These are phyloP conservation scores for Anseranas semipalmata DNA, from an alignment of 2,113 vertebrate species.

Conservation along the genomic window DNA sequence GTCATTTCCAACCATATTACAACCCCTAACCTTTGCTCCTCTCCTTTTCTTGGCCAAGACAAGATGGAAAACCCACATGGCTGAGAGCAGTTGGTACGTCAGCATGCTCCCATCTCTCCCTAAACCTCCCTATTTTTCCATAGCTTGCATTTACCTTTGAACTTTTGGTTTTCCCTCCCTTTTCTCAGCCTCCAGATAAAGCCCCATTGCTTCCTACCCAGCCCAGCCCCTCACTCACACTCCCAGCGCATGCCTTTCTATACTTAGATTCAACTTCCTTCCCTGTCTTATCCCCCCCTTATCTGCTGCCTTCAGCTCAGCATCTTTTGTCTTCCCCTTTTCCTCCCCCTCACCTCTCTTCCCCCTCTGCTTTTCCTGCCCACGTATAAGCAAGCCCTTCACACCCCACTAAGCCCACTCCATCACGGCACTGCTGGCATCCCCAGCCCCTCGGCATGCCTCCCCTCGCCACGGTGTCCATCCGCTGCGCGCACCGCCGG, in stretches of 20 bases:
- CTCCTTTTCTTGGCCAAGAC: not conserved
- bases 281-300: not conserved
- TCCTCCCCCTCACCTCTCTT: not conserved
- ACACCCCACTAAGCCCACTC: conserved; percentile 58
- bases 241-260: not conserved
- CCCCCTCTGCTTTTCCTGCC: conserved; percentile 15
- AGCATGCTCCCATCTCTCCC: not conserved
- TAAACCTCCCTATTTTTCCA: not conserved
- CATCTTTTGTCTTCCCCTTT: not conserved
- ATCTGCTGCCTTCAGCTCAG: not conserved
- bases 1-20: not conserved
- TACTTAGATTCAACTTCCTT: not conserved
- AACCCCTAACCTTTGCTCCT: not conserved
- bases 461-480: conserved; percentile 52
- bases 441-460: conserved; percentile 67
- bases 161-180: conserved; percentile 27
- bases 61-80: not conserved
- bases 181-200: conserved; percentile 20
- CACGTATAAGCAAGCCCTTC: conserved; percentile 68
- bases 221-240: conserved; percentile 23
- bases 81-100: not conserved
- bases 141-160: conserved; percentile 12
- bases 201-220: not conserved
- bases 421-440: conserved; percentile 66
- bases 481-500: conserved; percentile 13